phyloP scores from a whole-genome alignment of 2,113 vertebrate species.

The Nyctereutes procyonoides region DNA sequence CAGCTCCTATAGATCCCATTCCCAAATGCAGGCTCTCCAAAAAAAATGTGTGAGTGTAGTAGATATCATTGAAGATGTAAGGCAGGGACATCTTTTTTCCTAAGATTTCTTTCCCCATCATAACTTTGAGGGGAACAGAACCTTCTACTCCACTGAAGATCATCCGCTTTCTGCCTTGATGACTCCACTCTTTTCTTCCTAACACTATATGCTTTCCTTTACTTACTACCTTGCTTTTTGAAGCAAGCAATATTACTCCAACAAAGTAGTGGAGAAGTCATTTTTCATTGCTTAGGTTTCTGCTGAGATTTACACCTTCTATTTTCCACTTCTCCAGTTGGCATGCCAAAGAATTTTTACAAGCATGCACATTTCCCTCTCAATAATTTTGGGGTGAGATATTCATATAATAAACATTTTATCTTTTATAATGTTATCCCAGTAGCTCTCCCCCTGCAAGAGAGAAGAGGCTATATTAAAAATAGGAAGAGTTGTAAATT shows the following conservation, averaged over 20 bases:
- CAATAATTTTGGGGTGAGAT: not conserved
- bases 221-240: not conserved
- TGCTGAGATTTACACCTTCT: not conserved
- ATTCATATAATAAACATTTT: not conserved
- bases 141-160: not conserved
- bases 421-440: not conserved
- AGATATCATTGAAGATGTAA: not conserved
- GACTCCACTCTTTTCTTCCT: not conserved
- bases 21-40: not conserved
- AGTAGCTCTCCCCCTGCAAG: not conserved
- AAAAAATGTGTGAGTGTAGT: not conserved
- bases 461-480: not conserved
- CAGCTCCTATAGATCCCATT: not conserved
- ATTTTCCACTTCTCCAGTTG: not conserved
- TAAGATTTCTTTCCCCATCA: not conserved
- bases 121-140: not conserved
- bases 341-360: not conserved
- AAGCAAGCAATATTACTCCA: not conserved
- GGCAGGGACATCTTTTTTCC: not conserved
- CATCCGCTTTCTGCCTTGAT: not conserved
- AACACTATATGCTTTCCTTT: not conserved
- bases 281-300: not conserved
- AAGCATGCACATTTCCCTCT: not conserved
- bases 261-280: not conserved
- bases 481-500: not conserved